A percentile compares a stretch with the other conserved stretches of the same genome.
Conservation (phyloP, 2,797 vertebrate species). For the Sebastes oblongus region DNA sequence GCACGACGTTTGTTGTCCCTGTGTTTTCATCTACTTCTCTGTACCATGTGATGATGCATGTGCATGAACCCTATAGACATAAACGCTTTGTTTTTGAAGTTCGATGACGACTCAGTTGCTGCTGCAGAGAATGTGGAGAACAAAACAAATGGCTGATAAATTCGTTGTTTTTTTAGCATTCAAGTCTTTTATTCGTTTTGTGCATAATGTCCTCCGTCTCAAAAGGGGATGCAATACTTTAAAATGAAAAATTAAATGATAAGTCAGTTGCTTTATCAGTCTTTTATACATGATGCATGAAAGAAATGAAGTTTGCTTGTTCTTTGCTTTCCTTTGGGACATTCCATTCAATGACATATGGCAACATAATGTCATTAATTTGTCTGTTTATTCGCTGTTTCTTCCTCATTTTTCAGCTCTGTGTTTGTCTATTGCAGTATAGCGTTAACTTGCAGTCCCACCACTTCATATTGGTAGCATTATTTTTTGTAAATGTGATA, state of each 20-base stretch:
- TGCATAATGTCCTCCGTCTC: background rate
- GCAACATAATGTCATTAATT: background rate
- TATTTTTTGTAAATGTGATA: background rate
- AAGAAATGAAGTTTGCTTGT: background rate
- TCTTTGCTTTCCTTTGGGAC: no score
- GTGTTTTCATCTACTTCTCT: background rate
- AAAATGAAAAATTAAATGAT: background rate
- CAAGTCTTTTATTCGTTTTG: background rate
- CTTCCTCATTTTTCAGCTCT: background rate
- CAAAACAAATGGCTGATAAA: slow-evolving; percentile 7
- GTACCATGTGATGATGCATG: slow-evolving; percentile 4
- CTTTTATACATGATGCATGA: background rate
- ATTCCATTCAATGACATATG: no score
- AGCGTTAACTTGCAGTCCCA: background rate
- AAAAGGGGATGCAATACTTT: background rate
- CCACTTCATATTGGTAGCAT: background rate
- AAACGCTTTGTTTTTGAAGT: slow-evolving; percentile 4
- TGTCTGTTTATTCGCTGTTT: background rate
- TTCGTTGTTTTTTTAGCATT: background rate
- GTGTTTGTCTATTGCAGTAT: background rate
- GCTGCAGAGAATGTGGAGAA: background rate
- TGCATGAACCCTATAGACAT: background rate
- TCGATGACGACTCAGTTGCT: background rate
- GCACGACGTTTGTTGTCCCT: background rate
- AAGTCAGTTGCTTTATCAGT: background rate